Evolutionary conservation across 2,113 vertebrate genomes (phyloP), one percentile per base, ranked within the genome.

Genomic region (Hepsetus odoe): DNA sequence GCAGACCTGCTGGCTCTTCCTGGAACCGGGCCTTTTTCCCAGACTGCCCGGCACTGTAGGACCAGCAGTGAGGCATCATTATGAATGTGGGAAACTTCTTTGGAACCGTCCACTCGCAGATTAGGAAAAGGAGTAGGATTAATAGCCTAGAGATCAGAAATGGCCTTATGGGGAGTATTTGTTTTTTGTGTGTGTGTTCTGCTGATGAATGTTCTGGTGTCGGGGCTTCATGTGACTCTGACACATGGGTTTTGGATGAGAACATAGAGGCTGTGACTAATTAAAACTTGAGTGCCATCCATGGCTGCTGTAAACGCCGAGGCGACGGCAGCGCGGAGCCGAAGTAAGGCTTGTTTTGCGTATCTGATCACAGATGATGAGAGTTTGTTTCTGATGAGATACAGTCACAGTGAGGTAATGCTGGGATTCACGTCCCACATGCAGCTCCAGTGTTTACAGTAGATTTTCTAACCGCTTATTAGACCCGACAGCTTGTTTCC

Each of bases 11-110:
- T 80, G 70, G 28, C 53, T 51, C 69, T 74, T 49, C 62, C 71
- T 78, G 80, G 72, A 81, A 81, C 65, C 40, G 77, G 66, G 79
- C 72, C 65, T 40, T 33, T 83, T 83, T 86, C 81, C 81, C 76
- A 79, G 76, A 73, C 58, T 66, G 51, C 53, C 76, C 70, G 53
- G 55, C 74, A 30, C 61, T 77, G 40, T 44, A 73, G 64, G 72
- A 82, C 80, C 24, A 59, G 67, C 66, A 77, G 28, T 76, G 55
- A 76, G 38, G 56, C 46, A 40, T 22, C 38, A 64, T 66, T 71
- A 38, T 62, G 73, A 76, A 82, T 82, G 64, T 80, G 62, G 70
- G 77, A 74, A 80, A 64, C 12, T 32, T 59, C 53, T 78, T 44
- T 75, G 76, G 42, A 82, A 73, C 53, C 53, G 58, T 35, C 1